These are phyloP conservation scores for Anoplolepis gracilipes DNA, from an alignment of 1,140 invertebrate species.

Conservation along the genomic window DNA sequence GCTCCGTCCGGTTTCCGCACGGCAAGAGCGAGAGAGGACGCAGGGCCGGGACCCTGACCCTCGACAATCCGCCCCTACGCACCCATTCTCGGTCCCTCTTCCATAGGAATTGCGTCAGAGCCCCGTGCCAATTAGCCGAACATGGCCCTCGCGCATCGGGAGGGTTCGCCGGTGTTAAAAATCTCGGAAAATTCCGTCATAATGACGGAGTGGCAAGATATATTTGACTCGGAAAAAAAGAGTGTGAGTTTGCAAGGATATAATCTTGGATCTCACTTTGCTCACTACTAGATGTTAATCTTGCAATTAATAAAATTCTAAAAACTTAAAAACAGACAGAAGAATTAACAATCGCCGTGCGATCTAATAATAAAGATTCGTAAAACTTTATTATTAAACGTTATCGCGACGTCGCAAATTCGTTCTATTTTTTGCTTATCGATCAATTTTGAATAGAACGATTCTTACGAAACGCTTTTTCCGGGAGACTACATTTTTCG, in stretches of 20 bases:
- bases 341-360: neutral
- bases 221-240: neutral
- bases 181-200: conserved; percentile 49
- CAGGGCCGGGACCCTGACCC: conserved; percentile 79
- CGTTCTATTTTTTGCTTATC: neutral
- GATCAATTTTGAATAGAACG: conserved; percentile 1
- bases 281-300: neutral
- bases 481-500: conserved; percentile 35
- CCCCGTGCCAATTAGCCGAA: conserved; percentile 74
- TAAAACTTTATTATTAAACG: conserved; percentile 6
- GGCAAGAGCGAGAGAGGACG: conserved; percentile 62
- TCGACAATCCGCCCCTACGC: conserved; percentile 77
- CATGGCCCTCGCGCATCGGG: conserved; percentile 25
- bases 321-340: neutral
- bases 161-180: conserved; percentile 21
- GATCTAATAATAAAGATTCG: too few relatives aligned
- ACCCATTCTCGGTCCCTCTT: conserved; percentile 39
- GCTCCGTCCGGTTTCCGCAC: conserved; percentile 53
- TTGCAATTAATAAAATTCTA: too few relatives aligned
- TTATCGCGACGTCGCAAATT: neutral
- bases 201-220: neutral
- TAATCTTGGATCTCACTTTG: neutral
- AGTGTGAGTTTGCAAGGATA: neutral
- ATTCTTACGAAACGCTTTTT: conserved; percentile 63
- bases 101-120: conserved; percentile 72